These are phyloP conservation scores for Crenichthys baileyi DNA, from an alignment of 2,797 vertebrate species.

Conservation along the genomic window DNA sequence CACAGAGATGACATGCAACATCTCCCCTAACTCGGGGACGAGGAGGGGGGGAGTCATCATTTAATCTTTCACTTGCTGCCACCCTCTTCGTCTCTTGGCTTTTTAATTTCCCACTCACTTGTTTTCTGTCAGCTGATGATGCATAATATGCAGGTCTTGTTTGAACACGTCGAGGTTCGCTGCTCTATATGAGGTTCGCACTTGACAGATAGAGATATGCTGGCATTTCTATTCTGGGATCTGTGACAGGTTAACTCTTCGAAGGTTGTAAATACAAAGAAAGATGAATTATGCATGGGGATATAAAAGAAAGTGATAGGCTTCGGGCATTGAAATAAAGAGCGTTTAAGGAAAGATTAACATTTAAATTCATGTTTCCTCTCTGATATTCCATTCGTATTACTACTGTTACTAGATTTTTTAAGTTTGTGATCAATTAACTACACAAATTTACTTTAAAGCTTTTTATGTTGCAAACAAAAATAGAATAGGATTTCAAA, in stretches of 20 bases:
- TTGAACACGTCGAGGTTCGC: constrained; percentile 54
- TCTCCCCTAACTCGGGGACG: constrained; percentile 68
- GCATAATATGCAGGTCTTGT: constrained; percentile 68
- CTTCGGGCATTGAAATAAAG: constrained; percentile 49
- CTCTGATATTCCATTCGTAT: constrained; percentile 25
- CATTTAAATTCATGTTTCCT: constrained; percentile 56
- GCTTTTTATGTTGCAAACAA: neutral
- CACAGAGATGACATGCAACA: constrained; percentile 78
- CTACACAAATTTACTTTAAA: neutral
- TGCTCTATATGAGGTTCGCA: constrained; percentile 48
- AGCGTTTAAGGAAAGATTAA: constrained; percentile 54
- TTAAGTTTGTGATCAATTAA: neutral
- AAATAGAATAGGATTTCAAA: neutral
- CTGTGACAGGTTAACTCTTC: constrained; percentile 74
- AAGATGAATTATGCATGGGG: constrained; percentile 75
- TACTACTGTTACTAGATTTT: neutral
- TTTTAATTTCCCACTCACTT: constrained; percentile 74
- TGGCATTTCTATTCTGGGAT: constrained; percentile 51
- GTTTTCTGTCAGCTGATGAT: constrained; percentile 76
- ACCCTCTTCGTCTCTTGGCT: constrained; percentile 68
- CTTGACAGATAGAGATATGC: constrained; percentile 69
- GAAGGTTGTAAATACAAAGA: constrained; percentile 74
- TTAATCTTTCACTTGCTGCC: constrained; percentile 69
- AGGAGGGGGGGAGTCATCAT: constrained; percentile 56
- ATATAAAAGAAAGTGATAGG: constrained; percentile 59